Percentiles rank a stretch among this genome's conserved stretches.
Evolutionary conservation across 2,113 vertebrate genomes (phyloP).

Genomic region (Clarias batrachus): DNA sequence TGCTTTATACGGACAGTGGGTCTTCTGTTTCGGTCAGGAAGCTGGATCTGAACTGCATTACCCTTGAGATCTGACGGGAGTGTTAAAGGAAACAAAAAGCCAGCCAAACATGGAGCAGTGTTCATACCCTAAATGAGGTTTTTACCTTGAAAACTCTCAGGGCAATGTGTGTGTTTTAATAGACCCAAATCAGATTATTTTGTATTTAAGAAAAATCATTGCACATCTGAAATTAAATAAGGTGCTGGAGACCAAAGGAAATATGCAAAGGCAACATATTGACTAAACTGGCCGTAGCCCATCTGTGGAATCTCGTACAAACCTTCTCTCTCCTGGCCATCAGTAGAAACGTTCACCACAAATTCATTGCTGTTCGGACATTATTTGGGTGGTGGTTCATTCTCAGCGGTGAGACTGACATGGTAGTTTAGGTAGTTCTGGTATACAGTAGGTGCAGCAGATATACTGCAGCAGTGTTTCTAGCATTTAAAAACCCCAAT

Average conservation of each 20-base stretch:
- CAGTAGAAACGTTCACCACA: background rate
- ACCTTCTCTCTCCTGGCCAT: background rate
- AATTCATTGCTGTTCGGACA: background rate
- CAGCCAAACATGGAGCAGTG: background rate
- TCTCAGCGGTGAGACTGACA: background rate
- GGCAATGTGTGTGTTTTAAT: slow-evolving; percentile 36
- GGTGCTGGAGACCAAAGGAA: slow-evolving; percentile 14
- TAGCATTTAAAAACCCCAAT: background rate
- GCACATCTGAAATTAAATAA: background rate
- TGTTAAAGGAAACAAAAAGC: background rate
- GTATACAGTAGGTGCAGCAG: background rate
- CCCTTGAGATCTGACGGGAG: slow-evolving; percentile 15
- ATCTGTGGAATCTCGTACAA: background rate
- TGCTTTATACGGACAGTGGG: slow-evolving; percentile 38
- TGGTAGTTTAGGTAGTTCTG: background rate
- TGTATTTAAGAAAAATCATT: background rate
- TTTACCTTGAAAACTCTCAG: slow-evolving; percentile 49
- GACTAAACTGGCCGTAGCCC: background rate
- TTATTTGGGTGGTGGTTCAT: background rate
- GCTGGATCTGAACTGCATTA: slow-evolving; percentile 22
- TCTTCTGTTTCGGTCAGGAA: slow-evolving; percentile 30
- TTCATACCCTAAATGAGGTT: slow-evolving; percentile 14
- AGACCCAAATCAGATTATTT: slow-evolving; percentile 11
- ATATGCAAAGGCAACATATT: background rate
- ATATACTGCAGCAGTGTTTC: background rate